phyloP scores from a whole-genome alignment of 2,113 vertebrate species.

The Indicator indicator region DNA sequence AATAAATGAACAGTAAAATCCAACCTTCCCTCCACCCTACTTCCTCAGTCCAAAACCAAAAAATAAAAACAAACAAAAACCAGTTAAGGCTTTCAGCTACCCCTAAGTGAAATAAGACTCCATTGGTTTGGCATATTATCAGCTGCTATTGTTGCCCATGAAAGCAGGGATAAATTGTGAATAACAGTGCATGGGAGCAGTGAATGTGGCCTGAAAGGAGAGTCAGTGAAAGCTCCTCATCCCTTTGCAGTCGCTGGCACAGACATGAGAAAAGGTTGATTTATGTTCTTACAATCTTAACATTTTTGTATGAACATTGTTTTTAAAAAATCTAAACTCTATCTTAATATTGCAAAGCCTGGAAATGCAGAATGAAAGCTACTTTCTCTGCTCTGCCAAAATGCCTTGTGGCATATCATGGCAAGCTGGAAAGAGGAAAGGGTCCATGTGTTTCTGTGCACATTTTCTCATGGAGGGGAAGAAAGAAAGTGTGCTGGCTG shows the following conservation, averaged over 20 bases:
- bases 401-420: rapidly evolving
- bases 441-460: rapidly evolving
- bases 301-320: background rate
- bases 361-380: background rate
- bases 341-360: background rate
- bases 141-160: background rate
- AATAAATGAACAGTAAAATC: background rate
- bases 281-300: background rate
- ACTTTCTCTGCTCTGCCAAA: background rate
- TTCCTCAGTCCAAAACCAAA: background rate
- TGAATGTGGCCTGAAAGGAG: background rate
- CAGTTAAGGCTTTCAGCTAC: background rate
- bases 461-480: rapidly evolving
- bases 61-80: background rate
- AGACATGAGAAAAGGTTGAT: background rate
- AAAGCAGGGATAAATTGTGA: background rate
- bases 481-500: background rate
- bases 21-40: background rate
- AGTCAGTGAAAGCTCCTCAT: background rate
- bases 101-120: background rate
- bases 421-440: background rate
- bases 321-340: background rate
- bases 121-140: background rate
- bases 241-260: background rate
- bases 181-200: background rate